Evolutionary conservation across 2,797 vertebrate genomes (phyloP), one percentile per base, ranked within the genome.

Genomic region (Picus viridis): DNA sequence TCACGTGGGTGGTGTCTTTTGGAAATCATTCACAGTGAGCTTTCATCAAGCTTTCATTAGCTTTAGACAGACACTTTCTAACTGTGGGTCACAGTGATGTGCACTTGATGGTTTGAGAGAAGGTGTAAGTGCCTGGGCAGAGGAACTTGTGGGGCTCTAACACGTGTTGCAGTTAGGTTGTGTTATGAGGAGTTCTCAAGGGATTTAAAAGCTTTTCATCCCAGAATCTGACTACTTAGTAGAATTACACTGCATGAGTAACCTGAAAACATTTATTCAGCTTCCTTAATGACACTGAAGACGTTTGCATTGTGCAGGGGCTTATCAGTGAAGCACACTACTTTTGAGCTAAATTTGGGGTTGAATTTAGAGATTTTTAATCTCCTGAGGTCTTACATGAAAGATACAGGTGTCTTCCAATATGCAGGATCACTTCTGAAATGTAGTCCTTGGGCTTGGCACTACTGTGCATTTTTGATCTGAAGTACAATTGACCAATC

Each of bases 381-480:
- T 89, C 81, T 95, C 63, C 81, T 82, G 87, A 94, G 77, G 86
- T 90, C 45, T 90, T 83, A 32, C 1, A 20, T 63, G 68, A 70
- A 88, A 78, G 80, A 79, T 93, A 92, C 89, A 94, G 90, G 88
- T 96, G 80, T 73, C 92, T 97, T 97, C 71, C 86, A 93, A 88
- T 96, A 96, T 96, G 94, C 86, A 94, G 94, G 93, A 96, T 97
- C 97, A 97, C 93, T 98, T 97, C 95, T 97, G 97, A 97, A 97
- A 95, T 97, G 96, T 85, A 96, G 94, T 97, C 91, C 89, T 91
- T 93, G 83, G 89, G 91, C 95, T 95, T 83, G 93, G 94, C 93
- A 92, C 88, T 95, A 89, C 93, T 90, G 84, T 96, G 85, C 88
- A 11, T 90, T 95, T 93, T 94, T 74, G 16, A 94, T 95, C 74